Base-by-base conservation (phyloP, 1,140 invertebrate genomes). In the Eumeta japonica region DNA sequence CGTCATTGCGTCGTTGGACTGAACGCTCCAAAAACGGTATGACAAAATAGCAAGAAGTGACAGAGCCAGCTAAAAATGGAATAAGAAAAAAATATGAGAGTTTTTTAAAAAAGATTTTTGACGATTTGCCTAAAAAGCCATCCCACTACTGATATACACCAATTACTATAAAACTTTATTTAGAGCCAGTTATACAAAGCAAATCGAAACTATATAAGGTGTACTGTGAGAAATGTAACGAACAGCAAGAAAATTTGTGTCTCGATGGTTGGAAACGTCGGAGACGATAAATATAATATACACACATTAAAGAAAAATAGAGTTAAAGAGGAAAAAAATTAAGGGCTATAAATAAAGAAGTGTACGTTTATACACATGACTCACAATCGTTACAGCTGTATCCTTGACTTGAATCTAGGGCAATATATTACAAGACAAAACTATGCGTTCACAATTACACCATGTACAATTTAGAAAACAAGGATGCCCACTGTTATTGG, bases 381-480 rank as follows among this genome's bases (percentile, higher is more conserved):
- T 33, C 60, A 27, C 43, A 58, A 48, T 52, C 57, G 5, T 59
- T 66, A 10, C 51, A 62, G 47, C 32, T 67, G 20, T 30, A 17
- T 19, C 67, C 62, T 16, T 35, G 34, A 17, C 31, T 67, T 17
- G 48, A 55, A 18, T 61, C 64, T 15, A 56, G 46, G 43, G 41
- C 51, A 13, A 16, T 64, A 19, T 72, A 70, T 43, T 72, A 53
- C 41, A 70, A 62, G 39, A 59, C 53, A 14, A 71, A 74, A 50
- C 39, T 67, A 15, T 47, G 48, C 17, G 41, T 55, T 3, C 5
- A 7, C n/a, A 24, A 7, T 24, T 5, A n/a, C n/a, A n/a, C n/a
- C n/a, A n/a, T n/a, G n/a, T n/a, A n/a, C n/a, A n/a, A n/a, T n/a
- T n/a, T n/a, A n/a, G n/a, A n/a, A n/a, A n/a, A n/a, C n/a, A n/a